These are phyloP conservation scores for Genyomyrus donnyi DNA, from an alignment of 2,113 vertebrate species.

Conservation along the genomic window DNA sequence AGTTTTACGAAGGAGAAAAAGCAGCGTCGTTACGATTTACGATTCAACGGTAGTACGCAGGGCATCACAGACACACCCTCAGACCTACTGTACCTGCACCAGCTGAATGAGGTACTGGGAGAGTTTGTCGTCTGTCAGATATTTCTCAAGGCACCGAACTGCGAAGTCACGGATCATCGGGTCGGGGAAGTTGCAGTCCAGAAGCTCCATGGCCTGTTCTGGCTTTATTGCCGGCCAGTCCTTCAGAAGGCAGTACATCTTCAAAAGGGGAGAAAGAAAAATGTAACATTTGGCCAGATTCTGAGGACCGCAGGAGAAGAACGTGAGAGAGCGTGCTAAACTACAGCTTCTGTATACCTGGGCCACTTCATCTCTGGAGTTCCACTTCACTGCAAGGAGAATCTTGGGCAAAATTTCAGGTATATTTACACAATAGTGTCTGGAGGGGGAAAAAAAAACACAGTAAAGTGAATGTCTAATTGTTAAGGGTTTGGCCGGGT, in stretches of 20 bases:
- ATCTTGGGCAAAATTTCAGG: conserved; percentile 94
- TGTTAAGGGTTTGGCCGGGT: background rate
- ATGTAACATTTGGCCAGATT: background rate
- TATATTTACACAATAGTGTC: conserved; percentile 87
- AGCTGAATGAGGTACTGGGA: conserved; percentile 72
- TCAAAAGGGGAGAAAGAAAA: conserved; percentile 1
- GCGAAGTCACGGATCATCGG: conserved; percentile 91
- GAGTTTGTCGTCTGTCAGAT: conserved; percentile 91
- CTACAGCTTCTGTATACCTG: conserved; percentile 63
- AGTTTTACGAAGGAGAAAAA: background rate
- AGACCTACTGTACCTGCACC: conserved; percentile 14
- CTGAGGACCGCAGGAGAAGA: background rate
- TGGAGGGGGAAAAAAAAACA: conserved; percentile 44
- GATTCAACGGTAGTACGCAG: background rate
- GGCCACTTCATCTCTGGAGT: conserved; percentile 94
- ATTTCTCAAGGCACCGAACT: conserved; percentile 89
- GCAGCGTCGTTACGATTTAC: background rate
- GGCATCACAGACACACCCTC: background rate
- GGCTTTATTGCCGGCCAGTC: conserved; percentile 93
- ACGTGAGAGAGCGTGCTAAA: background rate
- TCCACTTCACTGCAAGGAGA: conserved; percentile 95
- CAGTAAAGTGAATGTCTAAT: background rate
- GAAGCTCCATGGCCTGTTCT: conserved; percentile 92
- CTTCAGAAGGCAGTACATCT: conserved; percentile 98
- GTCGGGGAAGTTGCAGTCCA: conserved; percentile 96